Evolutionary conservation across 2,113 vertebrate species (phyloP), one percentile per base, ranked within the genome.

Genomic region (Fregetta grallaria): DNA sequence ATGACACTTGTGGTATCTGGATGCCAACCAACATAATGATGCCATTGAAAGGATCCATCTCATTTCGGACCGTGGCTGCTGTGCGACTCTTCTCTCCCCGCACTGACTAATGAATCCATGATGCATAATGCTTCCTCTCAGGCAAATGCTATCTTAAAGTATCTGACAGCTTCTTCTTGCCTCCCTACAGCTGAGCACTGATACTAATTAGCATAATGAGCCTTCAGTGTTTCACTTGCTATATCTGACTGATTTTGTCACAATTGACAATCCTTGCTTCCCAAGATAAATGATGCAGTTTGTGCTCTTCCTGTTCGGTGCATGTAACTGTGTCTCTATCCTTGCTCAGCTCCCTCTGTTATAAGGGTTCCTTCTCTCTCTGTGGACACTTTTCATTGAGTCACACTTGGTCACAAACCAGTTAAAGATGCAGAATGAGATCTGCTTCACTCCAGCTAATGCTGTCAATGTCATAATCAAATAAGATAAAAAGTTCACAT

Each of bases 191-290:
- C 82, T 49, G 59, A 97, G 89, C 82, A 74, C 45, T 55, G 92
- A 90, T 86, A 65, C 61, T 95, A 96, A 96, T 97, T 95, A 98
- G 86, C 1, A 20, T 83, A 96, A 96, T 50, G 75, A 97, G 90
- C 63, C 77, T 82, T 96, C 88, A 82, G 38, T 38, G 14, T 79
- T 96, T 92, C 80, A 90, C 91, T 68, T 91, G 94, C 82, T 73
- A 79, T 78, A 55, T 96, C 76, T 87, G 95, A 97, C 91, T 95
- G 96, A 93, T 85, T 93, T 96, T 95, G 86, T 95, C 65, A 92
- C 84, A 81, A 79, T 13, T 61, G 79, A 65, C 55, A 88, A 75
- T 76, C 70, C 75, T 88, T 59, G n/a, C 71, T 86, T 94, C 92
- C 96, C 49, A 81, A 91, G 84, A 97, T 88, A 91, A 96, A 96